These are phyloP conservation scores for Hippocampus zosterae DNA, from an alignment of 2,113 vertebrate species.

Conservation along the genomic window DNA sequence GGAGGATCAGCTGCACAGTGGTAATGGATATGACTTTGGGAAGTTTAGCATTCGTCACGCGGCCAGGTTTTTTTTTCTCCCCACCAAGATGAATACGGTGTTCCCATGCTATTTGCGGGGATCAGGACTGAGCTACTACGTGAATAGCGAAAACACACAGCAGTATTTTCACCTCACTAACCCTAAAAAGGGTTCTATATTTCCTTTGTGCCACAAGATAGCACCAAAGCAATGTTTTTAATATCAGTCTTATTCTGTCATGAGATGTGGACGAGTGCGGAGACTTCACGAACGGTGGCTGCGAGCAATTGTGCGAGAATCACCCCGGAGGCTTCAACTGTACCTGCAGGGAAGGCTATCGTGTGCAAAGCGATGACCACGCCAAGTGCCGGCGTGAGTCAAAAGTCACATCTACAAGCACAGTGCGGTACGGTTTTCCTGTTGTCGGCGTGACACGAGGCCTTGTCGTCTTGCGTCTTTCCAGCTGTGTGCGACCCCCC, in stretches of 20 bases:
- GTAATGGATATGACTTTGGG: neutral
- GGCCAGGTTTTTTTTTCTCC: too few species aligned
- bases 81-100: too few species aligned
- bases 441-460: neutral
- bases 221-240: neutral
- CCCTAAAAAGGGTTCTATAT: too few species aligned
- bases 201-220: neutral
- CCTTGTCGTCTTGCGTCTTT: neutral
- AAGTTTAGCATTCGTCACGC: neutral
- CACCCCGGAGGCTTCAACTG: conserved; percentile 69
- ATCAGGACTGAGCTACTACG: too few species aligned
- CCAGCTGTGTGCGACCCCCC: conserved; percentile 72
- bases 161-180: too few species aligned
- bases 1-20: neutral
- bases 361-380: conserved; percentile 58
- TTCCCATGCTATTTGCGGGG: neutral
- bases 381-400: conserved; percentile 74
- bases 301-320: conserved; percentile 75
- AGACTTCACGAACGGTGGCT: conserved; percentile 74
- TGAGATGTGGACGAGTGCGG: conserved; percentile 75
- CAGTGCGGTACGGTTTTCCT: neutral
- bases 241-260: conserved; percentile 4
- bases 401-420: neutral
- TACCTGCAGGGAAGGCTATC: conserved; percentile 66
- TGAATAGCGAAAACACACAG: too few species aligned